Evolutionary conservation across 2,113 vertebrate species (phyloP).

Genomic region (Otolemur garnettii): DNA sequence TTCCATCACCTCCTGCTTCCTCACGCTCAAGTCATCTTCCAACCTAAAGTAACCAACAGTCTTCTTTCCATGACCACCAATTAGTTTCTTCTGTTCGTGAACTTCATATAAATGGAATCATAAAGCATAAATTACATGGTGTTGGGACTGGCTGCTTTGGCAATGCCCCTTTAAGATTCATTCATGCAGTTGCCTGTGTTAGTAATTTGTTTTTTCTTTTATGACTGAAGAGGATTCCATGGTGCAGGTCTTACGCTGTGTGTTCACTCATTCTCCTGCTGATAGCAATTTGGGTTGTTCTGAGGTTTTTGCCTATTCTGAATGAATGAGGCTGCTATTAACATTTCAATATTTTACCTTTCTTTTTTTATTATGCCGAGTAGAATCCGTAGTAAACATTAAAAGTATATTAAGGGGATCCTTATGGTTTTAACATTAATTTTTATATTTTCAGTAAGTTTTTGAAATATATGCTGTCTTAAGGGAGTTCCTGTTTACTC

Average conservation of each 20-base stretch:
- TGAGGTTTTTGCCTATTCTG: not conserved
- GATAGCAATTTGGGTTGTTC: not conserved
- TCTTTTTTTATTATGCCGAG: not conserved
- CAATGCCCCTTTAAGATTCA: not conserved
- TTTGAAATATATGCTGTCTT: conserved; percentile 27
- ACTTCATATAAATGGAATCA: not conserved
- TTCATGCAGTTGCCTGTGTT: not conserved
- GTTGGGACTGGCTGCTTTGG: not conserved
- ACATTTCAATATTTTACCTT: not conserved
- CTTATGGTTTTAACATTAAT: not conserved
- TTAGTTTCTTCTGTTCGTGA: not conserved
- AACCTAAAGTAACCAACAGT: not conserved
- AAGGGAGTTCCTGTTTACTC: not conserved
- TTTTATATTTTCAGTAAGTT: not conserved
- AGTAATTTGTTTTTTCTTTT: not conserved
- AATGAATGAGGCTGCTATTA: not conserved
- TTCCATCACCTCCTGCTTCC: not conserved
- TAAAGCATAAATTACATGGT: not conserved
- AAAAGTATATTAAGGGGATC: not conserved
- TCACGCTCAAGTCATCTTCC: not conserved
- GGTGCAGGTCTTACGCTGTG: no score
- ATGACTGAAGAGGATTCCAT: not conserved
- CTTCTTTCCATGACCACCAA: not conserved
- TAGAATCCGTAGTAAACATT: not conserved
- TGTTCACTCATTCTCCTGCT: not conserved